phyloP scores from a whole-genome alignment of 2,113 vertebrate genomes.

The Mellivora capensis region DNA sequence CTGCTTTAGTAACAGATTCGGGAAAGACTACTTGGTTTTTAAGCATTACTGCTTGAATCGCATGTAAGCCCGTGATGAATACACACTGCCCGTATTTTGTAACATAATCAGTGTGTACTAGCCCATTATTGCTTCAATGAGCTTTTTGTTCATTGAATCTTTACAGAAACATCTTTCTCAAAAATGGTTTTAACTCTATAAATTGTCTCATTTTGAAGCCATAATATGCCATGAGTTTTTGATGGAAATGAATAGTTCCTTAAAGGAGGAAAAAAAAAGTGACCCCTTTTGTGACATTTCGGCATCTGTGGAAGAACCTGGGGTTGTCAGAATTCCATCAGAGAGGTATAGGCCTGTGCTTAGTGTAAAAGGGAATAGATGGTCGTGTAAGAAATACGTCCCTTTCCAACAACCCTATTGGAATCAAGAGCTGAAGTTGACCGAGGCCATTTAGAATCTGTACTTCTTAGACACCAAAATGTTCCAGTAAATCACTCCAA shows the following conservation, averaged over 20 bases:
- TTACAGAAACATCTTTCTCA: slow-evolving; percentile 30
- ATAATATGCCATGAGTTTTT: background rate
- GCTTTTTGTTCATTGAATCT: slow-evolving; percentile 28
- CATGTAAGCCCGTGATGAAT: slow-evolving; percentile 48
- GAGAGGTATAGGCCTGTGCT: background rate
- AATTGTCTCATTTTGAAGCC: slow-evolving; percentile 35
- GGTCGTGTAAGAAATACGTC: background rate
- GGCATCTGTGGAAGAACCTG: background rate
- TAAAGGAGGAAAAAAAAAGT: background rate
- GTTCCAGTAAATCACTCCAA: background rate
- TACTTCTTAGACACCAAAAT: background rate
- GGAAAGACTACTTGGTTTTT: slow-evolving; percentile 47
- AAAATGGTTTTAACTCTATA: slow-evolving; percentile 9
- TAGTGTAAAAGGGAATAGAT: background rate
- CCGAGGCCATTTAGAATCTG: background rate
- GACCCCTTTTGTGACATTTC: background rate
- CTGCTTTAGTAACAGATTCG: slow-evolving; percentile 32
- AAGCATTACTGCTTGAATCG: slow-evolving; percentile 45
- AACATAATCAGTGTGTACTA: slow-evolving; percentile 35
- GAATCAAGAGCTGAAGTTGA: background rate
- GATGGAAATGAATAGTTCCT: background rate
- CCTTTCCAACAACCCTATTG: background rate
- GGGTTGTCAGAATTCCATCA: background rate
- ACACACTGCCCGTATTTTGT: background rate
- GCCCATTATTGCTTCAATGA: slow-evolving; percentile 24